A percentile compares a stretch with the other conserved stretches of the same genome.
Conservation (phyloP, 2,888 invertebrate genomes). For the Cantharis flavilabris region DNA sequence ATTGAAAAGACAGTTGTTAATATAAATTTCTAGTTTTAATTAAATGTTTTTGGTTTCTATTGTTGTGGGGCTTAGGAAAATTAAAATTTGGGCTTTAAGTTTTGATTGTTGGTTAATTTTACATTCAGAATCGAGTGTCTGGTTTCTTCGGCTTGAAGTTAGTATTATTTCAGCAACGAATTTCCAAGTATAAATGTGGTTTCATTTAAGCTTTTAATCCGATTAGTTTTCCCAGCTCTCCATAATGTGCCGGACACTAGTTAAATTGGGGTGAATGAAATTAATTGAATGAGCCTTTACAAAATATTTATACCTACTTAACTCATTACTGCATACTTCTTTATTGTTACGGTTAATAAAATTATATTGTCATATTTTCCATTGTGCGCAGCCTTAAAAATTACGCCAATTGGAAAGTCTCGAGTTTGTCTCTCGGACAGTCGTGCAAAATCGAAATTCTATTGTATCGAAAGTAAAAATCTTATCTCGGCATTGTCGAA, state of each 20-base stretch:
- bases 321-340: neutral
- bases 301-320: neutral
- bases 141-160: neutral
- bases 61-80: neutral
- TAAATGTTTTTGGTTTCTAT: neutral
- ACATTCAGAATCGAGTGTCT: neutral
- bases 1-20: neutral
- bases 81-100: neutral
- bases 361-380: neutral
- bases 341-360: neutral
- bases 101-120: neutral
- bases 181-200: conserved; percentile 16
- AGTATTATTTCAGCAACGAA: neutral
- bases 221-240: conserved; percentile 17
- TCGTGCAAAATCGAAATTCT: conserved; percentile 9
- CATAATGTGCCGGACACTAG: conserved; percentile 17
- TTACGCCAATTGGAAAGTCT: neutral
- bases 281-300: conserved; percentile 8
- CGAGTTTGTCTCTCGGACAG: neutral
- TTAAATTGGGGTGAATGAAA: conserved; percentile 13
- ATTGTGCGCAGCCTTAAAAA: neutral
- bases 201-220: conserved; percentile 14
- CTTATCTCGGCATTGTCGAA: conserved; percentile 18
- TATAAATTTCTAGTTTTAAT: neutral
- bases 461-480: conserved; percentile 16